Percentiles rank a stretch among this genome's conserved stretches.
Evolutionary conservation across 2,113 vertebrate species (phyloP).

Genomic region (Pygoscelis antarcticus): DNA sequence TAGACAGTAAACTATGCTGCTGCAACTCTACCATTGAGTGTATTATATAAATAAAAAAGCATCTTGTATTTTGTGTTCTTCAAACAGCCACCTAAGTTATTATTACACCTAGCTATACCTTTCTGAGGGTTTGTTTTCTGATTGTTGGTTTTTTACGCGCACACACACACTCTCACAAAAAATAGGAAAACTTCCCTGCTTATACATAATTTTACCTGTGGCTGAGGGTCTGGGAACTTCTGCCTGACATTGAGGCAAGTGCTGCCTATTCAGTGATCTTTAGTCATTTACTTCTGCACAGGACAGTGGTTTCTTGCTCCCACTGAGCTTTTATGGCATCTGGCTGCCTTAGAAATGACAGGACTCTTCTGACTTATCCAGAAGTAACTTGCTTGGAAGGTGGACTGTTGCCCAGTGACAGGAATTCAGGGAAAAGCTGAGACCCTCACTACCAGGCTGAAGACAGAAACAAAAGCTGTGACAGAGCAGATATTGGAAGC

Average conservation of each 20-base stretch:
- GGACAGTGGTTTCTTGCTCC: background rate
- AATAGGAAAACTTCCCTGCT: background rate
- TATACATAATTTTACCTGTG: background rate
- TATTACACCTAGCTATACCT: background rate
- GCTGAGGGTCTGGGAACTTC: background rate
- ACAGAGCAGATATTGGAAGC: background rate
- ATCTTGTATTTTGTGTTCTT: background rate
- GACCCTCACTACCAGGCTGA: background rate
- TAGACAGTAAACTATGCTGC: background rate
- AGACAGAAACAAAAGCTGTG: background rate
- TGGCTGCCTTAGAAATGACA: background rate
- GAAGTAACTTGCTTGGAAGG: background rate
- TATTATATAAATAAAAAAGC: background rate
- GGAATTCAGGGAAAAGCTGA: background rate
- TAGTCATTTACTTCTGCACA: background rate
- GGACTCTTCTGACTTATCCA: background rate
- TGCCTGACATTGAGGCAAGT: background rate
- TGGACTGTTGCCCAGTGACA: background rate
- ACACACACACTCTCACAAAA: background rate
- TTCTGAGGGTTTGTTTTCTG: background rate
- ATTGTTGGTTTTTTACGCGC: rapidly evolving
- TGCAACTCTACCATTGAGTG: rapidly evolving
- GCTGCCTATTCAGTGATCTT: background rate
- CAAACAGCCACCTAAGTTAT: background rate
- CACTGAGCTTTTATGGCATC: background rate